phyloP scores from a whole-genome alignment of 1,140 invertebrate species.

The Berghia stephanieae region DNA sequence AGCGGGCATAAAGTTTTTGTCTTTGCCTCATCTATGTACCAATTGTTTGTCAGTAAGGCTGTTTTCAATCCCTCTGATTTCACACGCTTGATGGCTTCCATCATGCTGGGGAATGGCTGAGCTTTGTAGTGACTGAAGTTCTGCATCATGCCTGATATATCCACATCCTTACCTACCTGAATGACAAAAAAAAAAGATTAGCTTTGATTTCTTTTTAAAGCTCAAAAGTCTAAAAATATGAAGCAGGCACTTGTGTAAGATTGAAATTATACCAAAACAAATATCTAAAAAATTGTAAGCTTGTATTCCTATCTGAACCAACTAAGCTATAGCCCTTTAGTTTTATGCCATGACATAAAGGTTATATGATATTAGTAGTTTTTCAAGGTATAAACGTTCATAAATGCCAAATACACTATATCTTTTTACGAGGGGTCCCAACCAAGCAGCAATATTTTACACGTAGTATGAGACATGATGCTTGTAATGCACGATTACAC shows the following conservation, averaged over 20 bases:
- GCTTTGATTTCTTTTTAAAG: background rate
- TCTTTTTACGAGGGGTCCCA: too few relatives aligned
- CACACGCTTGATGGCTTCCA: constrained; percentile 61
- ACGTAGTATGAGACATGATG: too few relatives aligned
- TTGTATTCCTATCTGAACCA: too few relatives aligned
- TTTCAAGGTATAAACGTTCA: too few relatives aligned
- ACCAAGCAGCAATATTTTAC: too few relatives aligned
- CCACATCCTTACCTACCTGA: constrained; percentile 50
- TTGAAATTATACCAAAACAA: background rate
- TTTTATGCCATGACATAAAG: too few relatives aligned
- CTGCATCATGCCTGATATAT: constrained; percentile 45
- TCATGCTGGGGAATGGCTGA: constrained; percentile 58
- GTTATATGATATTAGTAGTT: too few relatives aligned
- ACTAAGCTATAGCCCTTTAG: background rate
- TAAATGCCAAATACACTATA: too few relatives aligned
- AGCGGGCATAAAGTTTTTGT: constrained; percentile 45
- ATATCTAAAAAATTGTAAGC: background rate
- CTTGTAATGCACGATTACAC: too few relatives aligned
- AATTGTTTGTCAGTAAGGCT: constrained; percentile 69
- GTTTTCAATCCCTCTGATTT: constrained; percentile 64
- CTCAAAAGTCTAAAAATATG: background rate
- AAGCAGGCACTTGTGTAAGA: background rate
- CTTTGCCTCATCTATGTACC: constrained; percentile 43
- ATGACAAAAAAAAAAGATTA: background rate
- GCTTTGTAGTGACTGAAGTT: constrained; percentile 24